Conservation (phyloP, 2,797 vertebrate genomes). For the Cyclopterus lumpus region DNA sequence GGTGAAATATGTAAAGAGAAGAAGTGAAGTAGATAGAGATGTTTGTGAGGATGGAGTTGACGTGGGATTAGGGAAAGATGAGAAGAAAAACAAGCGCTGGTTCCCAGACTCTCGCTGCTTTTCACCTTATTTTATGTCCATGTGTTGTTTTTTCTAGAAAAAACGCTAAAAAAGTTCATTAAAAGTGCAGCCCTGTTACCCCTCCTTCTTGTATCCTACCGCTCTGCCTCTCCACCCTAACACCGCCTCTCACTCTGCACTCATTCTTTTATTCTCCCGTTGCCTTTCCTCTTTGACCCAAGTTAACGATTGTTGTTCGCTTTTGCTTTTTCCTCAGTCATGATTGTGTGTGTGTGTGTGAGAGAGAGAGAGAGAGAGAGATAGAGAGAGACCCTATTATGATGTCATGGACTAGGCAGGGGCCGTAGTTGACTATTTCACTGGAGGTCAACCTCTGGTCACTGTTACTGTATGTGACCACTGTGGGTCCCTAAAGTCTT, state of each 20-base stretch:
- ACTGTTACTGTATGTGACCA: conserved; percentile 33
- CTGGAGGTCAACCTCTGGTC: conserved; percentile 48
- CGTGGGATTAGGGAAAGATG: conserved; percentile 38
- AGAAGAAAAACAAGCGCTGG: conserved; percentile 70
- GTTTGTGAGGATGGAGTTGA: conserved; percentile 9
- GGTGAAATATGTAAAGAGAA: conserved; percentile 28
- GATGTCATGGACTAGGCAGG: conserved; percentile 53
- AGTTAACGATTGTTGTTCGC: conserved; percentile 70
- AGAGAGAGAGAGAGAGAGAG: background rate
- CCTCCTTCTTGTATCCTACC: conserved; percentile 26
- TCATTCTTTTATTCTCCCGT: conserved; percentile 79
- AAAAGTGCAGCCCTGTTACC: conserved; percentile 64
- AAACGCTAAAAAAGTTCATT: conserved; percentile 65
- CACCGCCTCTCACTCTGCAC: conserved; percentile 79
- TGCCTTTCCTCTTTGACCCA: conserved; percentile 72
- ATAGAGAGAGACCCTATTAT: conserved; percentile 15
- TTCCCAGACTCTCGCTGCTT: conserved; percentile 71
- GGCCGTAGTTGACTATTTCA: conserved; percentile 29
- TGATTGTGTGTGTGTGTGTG: conserved; percentile 8
- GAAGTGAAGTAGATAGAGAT: conserved; percentile 31
- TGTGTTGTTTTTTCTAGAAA: conserved; percentile 52
- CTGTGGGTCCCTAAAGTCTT: conserved; percentile 14
- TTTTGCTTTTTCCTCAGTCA: conserved; percentile 56
- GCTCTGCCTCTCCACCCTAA: conserved; percentile 59
- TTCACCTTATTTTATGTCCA: conserved; percentile 60